phyloP scores from a whole-genome alignment of 2,797 vertebrate species.

The Karalla daura region DNA sequence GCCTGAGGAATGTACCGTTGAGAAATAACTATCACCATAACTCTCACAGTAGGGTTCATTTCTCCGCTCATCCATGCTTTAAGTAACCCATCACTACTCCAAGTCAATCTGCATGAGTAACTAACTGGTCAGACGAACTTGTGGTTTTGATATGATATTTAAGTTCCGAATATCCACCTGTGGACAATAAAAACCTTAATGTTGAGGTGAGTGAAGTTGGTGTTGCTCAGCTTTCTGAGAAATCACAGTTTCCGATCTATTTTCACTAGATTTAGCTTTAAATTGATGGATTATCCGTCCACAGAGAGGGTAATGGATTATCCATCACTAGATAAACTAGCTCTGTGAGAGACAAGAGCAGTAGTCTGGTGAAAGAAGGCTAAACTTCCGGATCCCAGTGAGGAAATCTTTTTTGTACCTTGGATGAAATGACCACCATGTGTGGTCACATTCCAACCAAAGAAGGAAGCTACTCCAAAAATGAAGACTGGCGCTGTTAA shows the following conservation, averaged over 20 bases:
- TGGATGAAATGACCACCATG: background rate
- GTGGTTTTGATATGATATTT: conserved; percentile 30
- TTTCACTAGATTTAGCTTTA: no score
- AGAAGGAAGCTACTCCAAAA: background rate
- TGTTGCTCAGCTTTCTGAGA: background rate
- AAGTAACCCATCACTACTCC: conserved; percentile 43
- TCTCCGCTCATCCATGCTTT: conserved; percentile 47
- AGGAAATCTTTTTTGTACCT: background rate
- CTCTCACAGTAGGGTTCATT: conserved; percentile 27
- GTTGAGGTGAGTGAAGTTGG: conserved; percentile 16
- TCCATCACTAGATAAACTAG: no score
- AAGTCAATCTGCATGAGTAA: conserved; percentile 51
- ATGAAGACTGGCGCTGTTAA: background rate
- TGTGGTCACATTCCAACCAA: background rate
- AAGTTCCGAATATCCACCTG: conserved; percentile 10
- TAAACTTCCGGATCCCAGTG: background rate
- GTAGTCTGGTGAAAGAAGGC: no score
- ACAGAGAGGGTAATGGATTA: background rate
- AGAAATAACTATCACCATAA: conserved; percentile 50
- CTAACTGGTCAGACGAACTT: no score
- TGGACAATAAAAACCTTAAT: no score
- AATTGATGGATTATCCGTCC: no score
- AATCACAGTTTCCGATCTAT: no score
- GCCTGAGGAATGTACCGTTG: conserved; percentile 46
- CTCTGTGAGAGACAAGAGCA: no score